phyloP scores from a whole-genome alignment of 37 sponge, comb jelly and placozoan species.

The Cliona cf. orientalis region DNA sequence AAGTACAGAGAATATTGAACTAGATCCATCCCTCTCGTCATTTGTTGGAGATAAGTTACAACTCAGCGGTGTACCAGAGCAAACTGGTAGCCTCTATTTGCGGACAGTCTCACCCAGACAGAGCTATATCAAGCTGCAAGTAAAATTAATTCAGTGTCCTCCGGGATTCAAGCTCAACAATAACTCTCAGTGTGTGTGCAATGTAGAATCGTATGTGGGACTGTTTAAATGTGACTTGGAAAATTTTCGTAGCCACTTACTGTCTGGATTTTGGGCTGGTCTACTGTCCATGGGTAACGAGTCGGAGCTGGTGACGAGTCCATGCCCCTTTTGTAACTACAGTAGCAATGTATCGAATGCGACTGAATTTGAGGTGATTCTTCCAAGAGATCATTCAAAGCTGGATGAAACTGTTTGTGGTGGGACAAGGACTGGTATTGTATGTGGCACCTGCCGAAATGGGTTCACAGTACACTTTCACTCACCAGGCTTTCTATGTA shows the following conservation, averaged over 20 bases:
- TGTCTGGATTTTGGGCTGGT: not conserved
- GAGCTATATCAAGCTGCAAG: not conserved
- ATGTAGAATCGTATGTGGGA: not conserved
- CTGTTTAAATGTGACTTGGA: not conserved
- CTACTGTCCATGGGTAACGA: no score
- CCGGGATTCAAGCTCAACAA: constrained; percentile 36
- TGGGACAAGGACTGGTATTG: constrained; percentile 5
- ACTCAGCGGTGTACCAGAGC: not conserved
- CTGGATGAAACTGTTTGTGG: constrained; percentile 18
- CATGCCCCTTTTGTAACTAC: constrained; percentile 31
- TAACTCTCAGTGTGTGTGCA: not conserved
- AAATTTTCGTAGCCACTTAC: not conserved
- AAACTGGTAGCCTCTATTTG: not conserved
- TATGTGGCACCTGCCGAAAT: constrained; percentile 21
- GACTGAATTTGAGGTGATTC: not conserved
- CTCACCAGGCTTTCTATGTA: constrained; percentile 14
- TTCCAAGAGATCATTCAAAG: not conserved
- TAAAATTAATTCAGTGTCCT: constrained; percentile 24
- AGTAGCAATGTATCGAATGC: not conserved
- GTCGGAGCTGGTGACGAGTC: constrained; percentile 12
- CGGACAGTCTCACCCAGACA: not conserved
- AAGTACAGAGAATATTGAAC: not conserved
- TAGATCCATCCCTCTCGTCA: not conserved
- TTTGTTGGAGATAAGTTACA: not conserved
- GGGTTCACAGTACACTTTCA: constrained; percentile 31